Evolutionary conservation across 2,888 invertebrate species (phyloP), one percentile per base, ranked within the genome.

Genomic region (Acronicta leporina): DNA sequence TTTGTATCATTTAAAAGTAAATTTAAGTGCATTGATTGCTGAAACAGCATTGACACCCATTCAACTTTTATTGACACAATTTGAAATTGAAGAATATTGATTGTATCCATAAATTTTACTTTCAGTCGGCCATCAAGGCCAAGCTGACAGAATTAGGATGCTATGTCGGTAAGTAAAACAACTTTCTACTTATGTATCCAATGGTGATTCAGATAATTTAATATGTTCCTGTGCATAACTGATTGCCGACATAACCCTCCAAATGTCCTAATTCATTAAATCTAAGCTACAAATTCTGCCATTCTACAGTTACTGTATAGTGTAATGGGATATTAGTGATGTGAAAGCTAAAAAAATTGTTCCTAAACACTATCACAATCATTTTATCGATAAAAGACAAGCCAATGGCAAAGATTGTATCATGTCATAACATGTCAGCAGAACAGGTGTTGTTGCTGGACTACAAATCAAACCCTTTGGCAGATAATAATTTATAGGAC

Each of bases 61-160:
- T 52, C 48, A 20, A 40, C 41, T 38, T 67, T 52, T 71, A 55
- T 66, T 53, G 62, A 53, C 48, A 67, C 45, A 41, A 45, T 52
- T 40, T 41, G 10, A 42, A 58, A 45, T 0, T 13, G 38, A 49
- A 54, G 44, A 14, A 61, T 67, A 62, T 67, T 56, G 52, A 69
- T 73, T 63, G 38, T 20, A 42, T 49, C 38, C 60, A 11, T 33
- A 10, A 4, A 51, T 68, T 77, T 78, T 76, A 79, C 81, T 85
- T 95, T 63, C 92, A 99, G 98, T 97, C 98, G 75, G 99, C 99
- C 40, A 99, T 99, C 77, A 98, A 98, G 90, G 98, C 98, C 41
- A 99, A 99, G 91, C 95, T 99, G 53, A 96, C 98, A 69, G 99
- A 99, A 92, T 92, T 99, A 56, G 98, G 99, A 16, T 98, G 98